A percentile compares a stretch with the other conserved stretches of the same genome.
Conservation (phyloP, 2,888 invertebrate genomes). For the Erpobdella octoculata region DNA sequence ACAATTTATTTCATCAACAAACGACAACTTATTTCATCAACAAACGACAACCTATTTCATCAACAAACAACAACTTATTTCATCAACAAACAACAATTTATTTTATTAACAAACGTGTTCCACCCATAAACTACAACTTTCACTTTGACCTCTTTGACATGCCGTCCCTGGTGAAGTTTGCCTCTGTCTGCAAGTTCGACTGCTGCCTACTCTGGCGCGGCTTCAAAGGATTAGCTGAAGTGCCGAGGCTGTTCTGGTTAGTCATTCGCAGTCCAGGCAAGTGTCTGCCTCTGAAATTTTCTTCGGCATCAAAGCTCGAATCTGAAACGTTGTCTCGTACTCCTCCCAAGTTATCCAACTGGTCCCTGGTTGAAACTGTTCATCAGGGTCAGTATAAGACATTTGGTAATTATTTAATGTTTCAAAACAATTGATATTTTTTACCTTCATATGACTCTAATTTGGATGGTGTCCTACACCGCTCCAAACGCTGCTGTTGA, state of each 20-base stretch:
- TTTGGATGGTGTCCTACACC: neutral
- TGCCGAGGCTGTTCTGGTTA: neutral
- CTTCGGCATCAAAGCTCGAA: constrained; percentile 25
- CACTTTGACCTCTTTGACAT: neutral
- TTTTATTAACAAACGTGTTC: too few species aligned
- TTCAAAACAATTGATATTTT: neutral
- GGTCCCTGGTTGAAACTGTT: neutral
- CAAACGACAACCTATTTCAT: too few species aligned
- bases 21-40: too few species aligned
- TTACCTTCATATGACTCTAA: neutral
- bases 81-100: too few species aligned
- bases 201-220: too few species aligned
- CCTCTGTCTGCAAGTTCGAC: neutral
- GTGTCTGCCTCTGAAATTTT: neutral
- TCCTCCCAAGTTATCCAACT: neutral
- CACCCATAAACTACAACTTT: too few species aligned
- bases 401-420: too few species aligned
- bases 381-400: neutral
- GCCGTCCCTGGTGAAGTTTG: neutral
- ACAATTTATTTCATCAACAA: too few species aligned
- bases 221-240: too few species aligned
- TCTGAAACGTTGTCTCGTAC: constrained; percentile 10
- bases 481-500: neutral
- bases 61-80: too few species aligned
- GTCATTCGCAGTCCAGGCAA: neutral